Evolutionary conservation across 2,888 invertebrate genomes (phyloP), one percentile per base, ranked within the genome.

Genomic region (Sceliomorpha sp.): DNA sequence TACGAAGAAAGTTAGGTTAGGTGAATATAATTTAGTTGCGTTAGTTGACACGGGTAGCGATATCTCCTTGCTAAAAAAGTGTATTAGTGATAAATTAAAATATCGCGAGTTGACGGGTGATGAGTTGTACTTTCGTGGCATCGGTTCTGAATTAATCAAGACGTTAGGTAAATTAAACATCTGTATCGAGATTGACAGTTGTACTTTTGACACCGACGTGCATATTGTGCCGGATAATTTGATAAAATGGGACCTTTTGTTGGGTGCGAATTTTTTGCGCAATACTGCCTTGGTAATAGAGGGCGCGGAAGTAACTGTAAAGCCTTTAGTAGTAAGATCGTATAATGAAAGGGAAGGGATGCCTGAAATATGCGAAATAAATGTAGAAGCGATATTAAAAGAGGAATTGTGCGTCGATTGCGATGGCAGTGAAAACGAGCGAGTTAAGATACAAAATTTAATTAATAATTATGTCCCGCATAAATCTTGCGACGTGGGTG

Each of bases 181-280:
- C 4, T 4, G 12, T 5, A 20, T 39, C 6, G 10, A 17, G 10
- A n/a, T n/a, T n/a, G n/a, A n/a, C n/a, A n/a, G n/a, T n/a, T n/a
- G n/a, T n/a, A n/a, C n/a, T n/a, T n/a, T n/a, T n/a, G n/a, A n/a
- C n/a, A n/a, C n/a, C n/a, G n/a, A n/a, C n/a, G n/a, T n/a, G n/a
- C n/a, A n/a, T n/a, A n/a, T n/a, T n/a, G n/a, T n/a, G n/a, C n/a
- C n/a, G n/a, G n/a, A n/a, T n/a, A n/a, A n/a, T n/a, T n/a, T n/a
- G n/a, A n/a, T n/a, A n/a, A n/a, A n/a, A n/a, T n/a, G n/a, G n/a
- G n/a, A n/a, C n/a, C n/a, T n/a, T n/a, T n/a, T n/a, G n/a, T n/a
- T n/a, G 24, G 39, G 39, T 14, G 39, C 39, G 3, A 20, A 39
- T 20, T 39, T 39, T 24, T n/a, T 34, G 15, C 34, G 34, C 2